Percentiles rank a stretch among this genome's conserved stretches.
Conservation (phyloP, 2,888 invertebrate genomes). For the Drosophila longiperda region DNA sequence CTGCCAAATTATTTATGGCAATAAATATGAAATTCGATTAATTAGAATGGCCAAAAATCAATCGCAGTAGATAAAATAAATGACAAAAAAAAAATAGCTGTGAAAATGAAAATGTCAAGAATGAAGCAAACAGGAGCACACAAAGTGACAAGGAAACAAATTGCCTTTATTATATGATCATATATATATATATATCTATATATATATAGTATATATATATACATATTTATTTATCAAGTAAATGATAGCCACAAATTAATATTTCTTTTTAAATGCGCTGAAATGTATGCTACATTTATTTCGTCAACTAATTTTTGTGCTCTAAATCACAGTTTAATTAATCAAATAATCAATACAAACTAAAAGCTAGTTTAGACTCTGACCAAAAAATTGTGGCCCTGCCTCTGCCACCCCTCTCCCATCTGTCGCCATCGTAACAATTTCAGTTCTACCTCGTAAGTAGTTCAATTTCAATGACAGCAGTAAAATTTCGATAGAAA, state of each 20-base stretch:
- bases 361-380: constrained; percentile 56
- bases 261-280: constrained; percentile 12
- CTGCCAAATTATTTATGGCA: constrained; percentile 69
- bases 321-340: constrained; percentile 39
- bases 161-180: background rate
- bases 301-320: constrained; percentile 18
- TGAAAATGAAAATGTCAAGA: constrained; percentile 53
- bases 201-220: background rate
- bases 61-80: constrained; percentile 43
- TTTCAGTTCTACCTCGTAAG: constrained; percentile 32
- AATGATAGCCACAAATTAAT: background rate
- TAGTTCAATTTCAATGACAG: constrained; percentile 70
- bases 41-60: constrained; percentile 50
- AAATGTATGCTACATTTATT: constrained; percentile 59
- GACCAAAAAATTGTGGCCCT: constrained; percentile 6
- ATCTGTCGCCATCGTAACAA: background rate
- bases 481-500: constrained; percentile 70
- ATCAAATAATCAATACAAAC: constrained; percentile 63
- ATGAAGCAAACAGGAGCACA: constrained; percentile 11
- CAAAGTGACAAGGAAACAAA: constrained; percentile 26
- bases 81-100: constrained; percentile 2
- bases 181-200: background rate
- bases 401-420: background rate
- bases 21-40: constrained; percentile 69
- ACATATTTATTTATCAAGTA: background rate